Evolutionary conservation across 2,797 vertebrate species (phyloP), one percentile per base, ranked within the genome.

Genomic region (Phoeniculus purpureus): DNA sequence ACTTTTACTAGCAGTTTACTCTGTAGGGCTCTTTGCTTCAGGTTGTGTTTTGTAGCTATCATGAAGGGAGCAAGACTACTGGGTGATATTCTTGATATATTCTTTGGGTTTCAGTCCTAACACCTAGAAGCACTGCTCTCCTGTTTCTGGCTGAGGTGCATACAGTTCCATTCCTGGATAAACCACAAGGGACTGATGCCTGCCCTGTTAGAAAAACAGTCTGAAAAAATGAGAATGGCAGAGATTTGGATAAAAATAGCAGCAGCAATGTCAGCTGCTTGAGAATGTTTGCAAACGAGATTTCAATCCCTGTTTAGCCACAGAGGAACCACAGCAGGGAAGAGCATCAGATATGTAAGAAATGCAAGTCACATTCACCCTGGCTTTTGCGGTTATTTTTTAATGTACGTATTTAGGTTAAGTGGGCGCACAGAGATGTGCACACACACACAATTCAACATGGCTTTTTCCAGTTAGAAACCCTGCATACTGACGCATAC

Each of bases 241-340:
- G 56, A 55, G 15, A 23, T 80, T 55, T 21, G 37, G 64, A 64
- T 76, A 86, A 91, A 92, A 95, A 81, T 31, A 93, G 76, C 34
- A 81, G 74, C 66, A 87, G 70, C 66, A 65, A 52, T 48, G 23
- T 54, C 74, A 76, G 60, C 67, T 74, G 45, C 52, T 62, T 60
- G 55, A 71, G 37, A 89, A 61, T 23, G 47, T 45, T 86, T 81
- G 81, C 55, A 79, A 65, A 43, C 0, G 4, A 48, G 16, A 31
- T 83, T 87, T 81, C 47, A 14, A 32, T 9, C 48, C 58, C 83
- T 51, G 3, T 59, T 71, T 48, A 70, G 60, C 45, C 67, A 82
- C 67, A 74, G 43, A 59, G 8, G 5, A 70, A 37, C 27, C 26
- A 9, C 22, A 66, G 15, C n/a, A 31, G 17, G 23, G 14, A 65